Base-by-base conservation (phyloP, 92 coral and sea anemone species). In the Actinostola sp. region DNA sequence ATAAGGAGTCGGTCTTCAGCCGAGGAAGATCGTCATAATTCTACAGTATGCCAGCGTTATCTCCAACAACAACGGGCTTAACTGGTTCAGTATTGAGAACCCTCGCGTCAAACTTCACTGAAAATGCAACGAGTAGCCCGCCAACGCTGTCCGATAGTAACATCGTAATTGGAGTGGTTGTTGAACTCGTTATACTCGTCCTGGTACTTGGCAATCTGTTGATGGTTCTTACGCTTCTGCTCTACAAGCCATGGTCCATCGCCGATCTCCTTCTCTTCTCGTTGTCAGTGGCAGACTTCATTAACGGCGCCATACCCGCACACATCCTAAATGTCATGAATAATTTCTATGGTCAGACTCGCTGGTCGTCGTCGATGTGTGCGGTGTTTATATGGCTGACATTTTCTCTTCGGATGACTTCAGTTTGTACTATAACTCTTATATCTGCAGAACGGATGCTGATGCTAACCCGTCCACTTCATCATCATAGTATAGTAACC, bases 381-480 rank as follows among this genome's bases (percentile, higher is more conserved):
- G 80, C 88, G 7, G 55, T 70, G 71, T 91, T 92, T 31, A 75
- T 86, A n/a, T 76, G 85, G 76, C 35, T 89, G 71, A 91, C 97
- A 3, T 94, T 88, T 38, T 71, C 90, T 10, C 84, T 94, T 26
- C 92, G 98, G 36, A 79, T 94, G 68, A 91, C 97, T 25, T 94
- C 98, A 1, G 92, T 94, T 58, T 86, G 84, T 77, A 94, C 98
- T 23, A 89, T 94, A 51, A 85, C 98, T 13, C 83, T 91, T 34
- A 91, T 94, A 84, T 87, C 97, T 27, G 79, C 72, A 42, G 97
- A 94, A 28, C 59, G 93, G 64, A 86, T 88, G 52, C 36, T 92
- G 28, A 72, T 94, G 82, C 63, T 94, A 42, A 79, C 93, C 10
- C 71, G 89, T 19, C 98, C 98, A 3, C 59, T 94, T 16, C 83